Base-by-base conservation (phyloP, 1,140 invertebrate genomes). In the Ylistrum balloti region DNA sequence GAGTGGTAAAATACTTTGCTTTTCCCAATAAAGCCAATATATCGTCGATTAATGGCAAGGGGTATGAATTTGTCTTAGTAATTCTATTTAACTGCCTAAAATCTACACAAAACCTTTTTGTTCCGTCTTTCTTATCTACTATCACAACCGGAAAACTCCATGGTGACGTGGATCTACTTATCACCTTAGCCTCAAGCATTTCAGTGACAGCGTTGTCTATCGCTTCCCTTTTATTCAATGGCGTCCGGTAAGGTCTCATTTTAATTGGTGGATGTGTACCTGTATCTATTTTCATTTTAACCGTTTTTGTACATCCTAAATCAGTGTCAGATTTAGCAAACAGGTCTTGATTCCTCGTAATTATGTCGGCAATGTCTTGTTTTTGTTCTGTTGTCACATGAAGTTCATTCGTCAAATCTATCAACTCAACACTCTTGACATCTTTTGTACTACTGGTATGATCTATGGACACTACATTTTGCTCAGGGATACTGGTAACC, bases 21-120 rank as follows among this genome's bases (percentile, higher is more conserved):
- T 92, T 89, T 33, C 88, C 90, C 85, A 94, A 88, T 22, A 90
- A 85, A 13, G 91, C 90, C 9, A 95, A 74, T 0, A 93, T 92
- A 56, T 95, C 95, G 86, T 94, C 94, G 48, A 94, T 91, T 91
- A n/a, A n/a, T n/a, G n/a, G n/a, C n/a, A n/a, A n/a, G n/a, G n/a
- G n/a, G n/a, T n/a, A n/a, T n/a, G n/a, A n/a, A n/a, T n/a, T n/a
- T n/a, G n/a, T n/a, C n/a, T n/a, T n/a, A n/a, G n/a, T n/a, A n/a
- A n/a, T n/a, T n/a, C n/a, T n/a, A n/a, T n/a, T n/a, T n/a, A n/a
- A n/a, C n/a, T n/a, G n/a, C n/a, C n/a, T n/a, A n/a, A n/a, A n/a
- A n/a, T n/a, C n/a, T n/a, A n/a, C n/a, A n/a, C n/a, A n/a, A n/a
- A n/a, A n/a, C n/a, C n/a, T 86, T 95, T 96, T 13, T 94, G 90